Conservation (phyloP, 2,113 vertebrate species). For the Apeltes quadracus region DNA sequence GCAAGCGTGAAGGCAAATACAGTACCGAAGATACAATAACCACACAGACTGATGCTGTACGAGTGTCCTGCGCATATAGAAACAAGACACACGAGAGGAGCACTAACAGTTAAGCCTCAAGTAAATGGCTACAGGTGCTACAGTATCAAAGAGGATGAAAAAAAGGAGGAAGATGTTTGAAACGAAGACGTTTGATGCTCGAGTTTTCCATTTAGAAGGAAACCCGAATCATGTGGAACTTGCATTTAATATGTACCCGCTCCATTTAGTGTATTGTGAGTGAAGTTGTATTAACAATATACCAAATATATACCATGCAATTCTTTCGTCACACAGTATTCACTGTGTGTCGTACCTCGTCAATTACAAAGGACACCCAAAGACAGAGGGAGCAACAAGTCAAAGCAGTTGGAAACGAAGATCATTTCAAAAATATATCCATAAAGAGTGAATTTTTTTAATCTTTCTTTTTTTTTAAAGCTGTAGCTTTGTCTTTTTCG, state of each 20-base stretch:
- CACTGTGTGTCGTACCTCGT: slow-evolving; percentile 52
- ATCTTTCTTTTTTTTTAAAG: slow-evolving; percentile 56
- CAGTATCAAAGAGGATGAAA: slow-evolving; percentile 57
- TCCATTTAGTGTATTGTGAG: slow-evolving; percentile 51
- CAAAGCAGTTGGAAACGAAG: slow-evolving; percentile 64
- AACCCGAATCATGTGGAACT: slow-evolving; percentile 58
- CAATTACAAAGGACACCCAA: slow-evolving; percentile 38
- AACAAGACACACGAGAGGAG: slow-evolving; percentile 53
- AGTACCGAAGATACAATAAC: slow-evolving; percentile 71
- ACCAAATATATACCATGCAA: slow-evolving; percentile 55
- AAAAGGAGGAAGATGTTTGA: slow-evolving; percentile 42
- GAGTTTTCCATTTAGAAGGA: slow-evolving; percentile 43
- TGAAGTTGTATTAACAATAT: slow-evolving; percentile 43
- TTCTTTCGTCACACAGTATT: slow-evolving; percentile 30
- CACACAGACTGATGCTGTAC: slow-evolving; percentile 58
- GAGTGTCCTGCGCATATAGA: slow-evolving; percentile 53
- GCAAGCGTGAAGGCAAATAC: slow-evolving; percentile 66
- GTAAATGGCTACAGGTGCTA: slow-evolving; percentile 72
- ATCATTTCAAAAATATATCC: slow-evolving; percentile 61
- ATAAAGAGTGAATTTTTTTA: slow-evolving; percentile 20
- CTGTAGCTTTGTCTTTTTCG: slow-evolving; percentile 58
- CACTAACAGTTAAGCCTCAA: slow-evolving; percentile 68
- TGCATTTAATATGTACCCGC: slow-evolving; percentile 52
- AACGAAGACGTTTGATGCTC: slow-evolving; percentile 41
- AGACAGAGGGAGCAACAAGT: slow-evolving; percentile 45